Percentiles rank a stretch among this genome's conserved stretches.
Evolutionary conservation across 2,888 invertebrate species (phyloP).

Genomic region (Charanyca ferruginea): DNA sequence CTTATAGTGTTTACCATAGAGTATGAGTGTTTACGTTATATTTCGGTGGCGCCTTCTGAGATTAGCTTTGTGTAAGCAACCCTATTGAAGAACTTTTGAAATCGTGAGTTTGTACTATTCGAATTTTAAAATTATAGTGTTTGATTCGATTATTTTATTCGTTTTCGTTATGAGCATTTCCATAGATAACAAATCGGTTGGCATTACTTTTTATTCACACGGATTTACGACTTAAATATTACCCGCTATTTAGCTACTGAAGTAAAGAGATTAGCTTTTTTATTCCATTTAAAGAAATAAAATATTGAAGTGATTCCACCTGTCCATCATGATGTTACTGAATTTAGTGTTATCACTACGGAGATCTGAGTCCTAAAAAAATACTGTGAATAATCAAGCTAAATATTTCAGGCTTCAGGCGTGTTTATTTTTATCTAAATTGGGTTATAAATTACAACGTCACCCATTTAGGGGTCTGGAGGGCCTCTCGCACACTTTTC

Average conservation of each 20-base stretch:
- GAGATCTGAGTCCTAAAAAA: constrained; percentile 13
- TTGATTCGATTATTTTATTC: not conserved
- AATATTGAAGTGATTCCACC: not conserved
- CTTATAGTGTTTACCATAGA: too few species aligned
- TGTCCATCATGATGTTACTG: not conserved
- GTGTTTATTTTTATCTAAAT: constrained; percentile 57
- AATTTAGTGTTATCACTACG: constrained; percentile 6
- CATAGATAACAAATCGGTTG: not conserved
- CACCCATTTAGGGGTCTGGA: constrained; percentile 27
- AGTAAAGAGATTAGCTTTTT: not conserved
- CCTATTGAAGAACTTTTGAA: too few species aligned
- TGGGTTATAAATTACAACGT: constrained; percentile 55
- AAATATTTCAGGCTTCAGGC: constrained; percentile 46
- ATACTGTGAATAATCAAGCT: constrained; percentile 15
- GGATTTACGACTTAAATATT: not conserved
- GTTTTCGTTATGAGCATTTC: not conserved
- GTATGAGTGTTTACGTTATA: too few species aligned
- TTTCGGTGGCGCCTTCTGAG: too few species aligned
- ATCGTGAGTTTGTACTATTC: not conserved
- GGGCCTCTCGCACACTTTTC: constrained; percentile 44
- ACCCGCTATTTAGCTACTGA: not conserved
- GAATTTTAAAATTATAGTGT: not conserved
- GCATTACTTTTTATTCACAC: not conserved
- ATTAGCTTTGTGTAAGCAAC: too few species aligned
- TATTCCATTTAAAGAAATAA: not conserved